Percentiles rank a stretch among this genome's conserved stretches.
Evolutionary conservation across 1,140 invertebrate genomes (phyloP).

Genomic region (Portunus trituberculatus): DNA sequence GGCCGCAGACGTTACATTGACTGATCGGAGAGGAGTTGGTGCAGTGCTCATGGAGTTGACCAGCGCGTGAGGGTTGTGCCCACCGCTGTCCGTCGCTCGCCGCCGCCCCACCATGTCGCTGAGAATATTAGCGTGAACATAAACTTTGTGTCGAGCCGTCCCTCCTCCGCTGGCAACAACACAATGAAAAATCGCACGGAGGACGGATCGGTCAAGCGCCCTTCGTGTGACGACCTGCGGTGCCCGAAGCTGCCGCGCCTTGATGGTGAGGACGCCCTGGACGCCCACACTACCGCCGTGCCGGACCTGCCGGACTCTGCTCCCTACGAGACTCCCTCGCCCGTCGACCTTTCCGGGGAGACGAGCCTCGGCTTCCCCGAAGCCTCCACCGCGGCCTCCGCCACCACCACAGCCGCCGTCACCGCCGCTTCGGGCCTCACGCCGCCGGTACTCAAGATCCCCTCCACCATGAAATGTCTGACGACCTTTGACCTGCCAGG

Average conservation of each 20-base stretch:
- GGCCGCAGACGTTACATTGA: constrained; percentile 69
- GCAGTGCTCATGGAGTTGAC: constrained; percentile 49
- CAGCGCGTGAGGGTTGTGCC: constrained; percentile 15
- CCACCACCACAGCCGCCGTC: constrained; percentile 4
- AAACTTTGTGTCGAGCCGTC: neutral
- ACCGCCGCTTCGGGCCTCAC: neutral
- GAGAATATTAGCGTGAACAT: constrained; percentile 48
- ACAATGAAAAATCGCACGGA: constrained; percentile 66
- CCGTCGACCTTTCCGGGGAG: constrained; percentile 40
- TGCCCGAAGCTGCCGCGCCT: constrained; percentile 56
- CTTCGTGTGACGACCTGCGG: constrained; percentile 59
- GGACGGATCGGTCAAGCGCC: constrained; percentile 59
- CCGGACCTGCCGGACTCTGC: constrained; percentile 47
- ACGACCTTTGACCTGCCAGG: constrained; percentile 69
- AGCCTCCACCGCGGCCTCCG: neutral
- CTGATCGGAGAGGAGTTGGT: constrained; percentile 69
- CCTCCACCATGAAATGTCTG: constrained; percentile 66
- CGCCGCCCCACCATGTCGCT: constrained; percentile 28
- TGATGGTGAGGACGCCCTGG: constrained; percentile 60
- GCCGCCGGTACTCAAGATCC: constrained; percentile 68
- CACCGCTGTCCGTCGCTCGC: constrained; percentile 3
- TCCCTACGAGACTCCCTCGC: constrained; percentile 1
- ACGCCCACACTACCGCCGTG: neutral
- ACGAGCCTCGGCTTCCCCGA: neutral
- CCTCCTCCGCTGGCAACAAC: neutral